These are phyloP conservation scores for Cyclopterus lumpus DNA, from an alignment of 2,797 vertebrate genomes.

Conservation along the genomic window DNA sequence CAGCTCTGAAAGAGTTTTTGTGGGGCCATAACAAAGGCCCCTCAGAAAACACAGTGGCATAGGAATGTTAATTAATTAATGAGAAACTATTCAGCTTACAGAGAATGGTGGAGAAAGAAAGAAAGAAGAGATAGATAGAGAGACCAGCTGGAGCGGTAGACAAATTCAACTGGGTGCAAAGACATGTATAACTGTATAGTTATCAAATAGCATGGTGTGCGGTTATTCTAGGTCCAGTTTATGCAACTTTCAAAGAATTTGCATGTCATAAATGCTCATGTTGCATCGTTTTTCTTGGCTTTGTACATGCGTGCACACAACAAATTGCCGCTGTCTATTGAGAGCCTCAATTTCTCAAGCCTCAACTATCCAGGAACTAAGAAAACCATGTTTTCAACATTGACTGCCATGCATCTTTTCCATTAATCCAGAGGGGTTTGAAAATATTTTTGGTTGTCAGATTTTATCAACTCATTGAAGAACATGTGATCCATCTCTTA, in stretches of 20 bases:
- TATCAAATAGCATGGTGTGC: conserved; percentile 13
- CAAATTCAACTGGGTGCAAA: conserved; percentile 23
- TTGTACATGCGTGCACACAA: conserved; percentile 5
- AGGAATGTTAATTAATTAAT: conserved; percentile 88
- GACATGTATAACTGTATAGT: conserved; percentile 21
- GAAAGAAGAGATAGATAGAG: conserved; percentile 51
- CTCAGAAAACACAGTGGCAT: conserved; percentile 82
- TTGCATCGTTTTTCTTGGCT: conserved; percentile 21
- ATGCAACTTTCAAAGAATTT: background rate
- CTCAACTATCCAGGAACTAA: conserved; percentile 37
- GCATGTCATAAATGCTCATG: conserved; percentile 2
- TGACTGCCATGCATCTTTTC: conserved; percentile 36
- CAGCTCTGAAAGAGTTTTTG: conserved; percentile 81
- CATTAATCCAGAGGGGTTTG: conserved; percentile 36
- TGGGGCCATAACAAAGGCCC: conserved; percentile 79
- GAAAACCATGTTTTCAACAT: conserved; percentile 34
- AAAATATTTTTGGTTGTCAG: conserved; percentile 38
- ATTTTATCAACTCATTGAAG: conserved; percentile 41
- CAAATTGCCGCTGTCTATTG: conserved; percentile 10
- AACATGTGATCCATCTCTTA: conserved; percentile 34
- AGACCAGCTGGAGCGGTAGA: conserved; percentile 32
- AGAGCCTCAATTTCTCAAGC: conserved; percentile 29
- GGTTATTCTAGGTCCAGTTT: background rate
- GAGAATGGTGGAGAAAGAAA: conserved; percentile 68
- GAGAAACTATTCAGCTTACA: conserved; percentile 81